Base-by-base conservation (phyloP, 2,113 vertebrate genomes). In the Miniopterus natalensis region DNA sequence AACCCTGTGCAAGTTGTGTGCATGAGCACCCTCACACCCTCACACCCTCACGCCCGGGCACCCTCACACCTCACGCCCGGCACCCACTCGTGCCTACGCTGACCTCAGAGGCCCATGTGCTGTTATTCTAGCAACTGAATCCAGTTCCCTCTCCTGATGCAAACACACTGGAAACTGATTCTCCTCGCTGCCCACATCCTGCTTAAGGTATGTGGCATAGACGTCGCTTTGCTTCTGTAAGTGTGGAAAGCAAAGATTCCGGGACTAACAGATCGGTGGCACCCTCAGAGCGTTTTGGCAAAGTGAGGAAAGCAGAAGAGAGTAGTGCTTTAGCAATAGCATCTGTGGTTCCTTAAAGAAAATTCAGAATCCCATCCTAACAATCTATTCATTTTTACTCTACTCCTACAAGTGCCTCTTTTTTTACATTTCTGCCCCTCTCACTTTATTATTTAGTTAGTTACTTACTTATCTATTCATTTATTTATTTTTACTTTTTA, bases 61-160 rank as follows among this genome's bases (percentile, higher is more conserved):
- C 2, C 1, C 27, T 36, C n/a, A 53, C 51, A 53, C 47, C 29
- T 55, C 27, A 27, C 0, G 2, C 29, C 2, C 0, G 4, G 9
- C 27, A 47, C 2, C 1, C 27, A 61, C 47, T 27, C 49, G 25
- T 17, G 20, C 17, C 29, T 13, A n/a, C 42, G 23, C 25, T 75
- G 45, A 84, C 57, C 68, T 45, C n/a, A 59, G 36, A 84, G 31
- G 5, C 31, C 27, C 51, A 12, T 23, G 59, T 23, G 3, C 5
- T 91, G 40, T 61, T 96, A 25, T 59, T 51, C 20, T 29, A 47
- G 23, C 10, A 88, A 68, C n/a, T 31, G 42, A 78, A 79, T 61
- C 20, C 45, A 29, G 17, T 68, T 17, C 36, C 27, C 21, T 45
- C 18, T 90, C n/a, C 51, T 83, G 53, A 65, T 29, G 12, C n/a